A percentile compares a stretch with the other conserved stretches of the same genome.
Evolutionary conservation across 2,113 vertebrate genomes (phyloP).

Genomic region (Mugil cephalus): DNA sequence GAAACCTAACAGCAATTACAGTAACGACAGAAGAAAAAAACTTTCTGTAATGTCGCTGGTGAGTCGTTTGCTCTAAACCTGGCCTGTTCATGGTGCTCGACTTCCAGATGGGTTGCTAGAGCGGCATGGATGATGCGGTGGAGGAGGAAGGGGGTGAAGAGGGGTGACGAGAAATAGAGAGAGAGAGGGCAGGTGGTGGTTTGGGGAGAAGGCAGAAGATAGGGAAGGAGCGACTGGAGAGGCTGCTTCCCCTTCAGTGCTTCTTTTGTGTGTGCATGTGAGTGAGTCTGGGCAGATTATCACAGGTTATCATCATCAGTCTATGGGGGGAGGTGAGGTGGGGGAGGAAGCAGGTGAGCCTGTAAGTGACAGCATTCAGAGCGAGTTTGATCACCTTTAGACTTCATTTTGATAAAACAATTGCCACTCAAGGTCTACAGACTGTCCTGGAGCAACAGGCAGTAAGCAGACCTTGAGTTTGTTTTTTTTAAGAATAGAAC

Average conservation of each 20-base stretch:
- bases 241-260: conserved; percentile 56
- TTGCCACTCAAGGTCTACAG: background rate
- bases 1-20: too few species aligned
- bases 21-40: too few species aligned
- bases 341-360: conserved; percentile 6
- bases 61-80: background rate
- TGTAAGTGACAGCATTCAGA: conserved; percentile 10
- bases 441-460: too few species aligned
- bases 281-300: background rate
- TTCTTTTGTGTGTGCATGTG: conserved; percentile 5
- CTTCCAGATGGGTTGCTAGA: conserved; percentile 1
- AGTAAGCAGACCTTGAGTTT: background rate
- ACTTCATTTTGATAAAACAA: background rate
- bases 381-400: background rate
- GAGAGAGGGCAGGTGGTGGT: conserved; percentile 17
- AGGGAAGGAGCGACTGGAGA: background rate
- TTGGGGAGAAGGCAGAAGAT: conserved; percentile 16
- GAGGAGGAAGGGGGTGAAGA: conserved; percentile 8
- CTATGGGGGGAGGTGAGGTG: background rate
- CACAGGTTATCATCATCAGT: conserved; percentile 2
- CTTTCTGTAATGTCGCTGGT: too few species aligned
- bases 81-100: conserved; percentile 2
- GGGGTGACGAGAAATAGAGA: conserved; percentile 1
- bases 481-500: too few species aligned
- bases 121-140: background rate